Conservation (phyloP, 2,797 vertebrate species). For the Platalea minor region DNA sequence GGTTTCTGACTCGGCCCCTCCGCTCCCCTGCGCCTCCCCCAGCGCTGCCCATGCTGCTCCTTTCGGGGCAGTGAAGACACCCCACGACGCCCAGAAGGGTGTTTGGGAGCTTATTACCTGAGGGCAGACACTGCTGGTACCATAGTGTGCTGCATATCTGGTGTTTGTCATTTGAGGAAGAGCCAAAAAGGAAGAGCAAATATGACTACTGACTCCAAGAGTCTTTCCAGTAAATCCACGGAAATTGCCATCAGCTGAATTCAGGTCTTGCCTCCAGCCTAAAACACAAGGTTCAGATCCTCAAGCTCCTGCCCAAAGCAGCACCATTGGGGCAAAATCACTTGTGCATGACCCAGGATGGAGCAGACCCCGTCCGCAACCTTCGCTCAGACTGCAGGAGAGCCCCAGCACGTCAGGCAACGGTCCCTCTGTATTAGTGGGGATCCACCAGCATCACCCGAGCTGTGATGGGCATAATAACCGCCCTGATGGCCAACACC, state of each 20-base stretch:
- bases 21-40: fast-evolving
- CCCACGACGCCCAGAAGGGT: neutral
- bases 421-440: fast-evolving
- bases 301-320: neutral
- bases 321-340: neutral
- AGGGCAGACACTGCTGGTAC: neutral
- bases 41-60: neutral
- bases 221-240: neutral
- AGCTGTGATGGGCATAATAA: neutral
- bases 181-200: neutral
- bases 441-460: fast-evolving
- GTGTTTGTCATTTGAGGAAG: neutral
- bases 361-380: neutral
- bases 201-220: neutral
- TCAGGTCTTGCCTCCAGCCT: neutral
- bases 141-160: neutral
- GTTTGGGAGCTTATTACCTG: neutral
- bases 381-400: fast-evolving
- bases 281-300: neutral
- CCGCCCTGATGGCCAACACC: too few relatives aligned
- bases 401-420: neutral
- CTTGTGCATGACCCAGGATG: fast-evolving
- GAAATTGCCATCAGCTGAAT: neutral
- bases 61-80: neutral
- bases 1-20: fast-evolving